Conservation (phyloP, 30 jellyfish, hydroid and myxozoan species). For the Aurelia sp. region DNA sequence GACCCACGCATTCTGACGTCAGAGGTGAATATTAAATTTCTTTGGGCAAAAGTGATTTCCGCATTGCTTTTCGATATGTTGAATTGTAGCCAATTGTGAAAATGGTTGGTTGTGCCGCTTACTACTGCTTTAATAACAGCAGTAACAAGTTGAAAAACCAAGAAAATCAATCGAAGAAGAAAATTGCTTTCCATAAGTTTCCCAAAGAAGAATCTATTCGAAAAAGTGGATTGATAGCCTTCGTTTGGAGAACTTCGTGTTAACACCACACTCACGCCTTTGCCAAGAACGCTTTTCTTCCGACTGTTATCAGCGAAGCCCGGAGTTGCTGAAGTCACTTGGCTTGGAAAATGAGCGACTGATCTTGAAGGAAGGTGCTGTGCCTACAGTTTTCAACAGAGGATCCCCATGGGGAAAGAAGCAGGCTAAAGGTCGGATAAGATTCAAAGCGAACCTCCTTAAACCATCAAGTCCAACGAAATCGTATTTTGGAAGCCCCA, state of each 20-base stretch:
- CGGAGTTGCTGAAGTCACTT: conserved; percentile 6
- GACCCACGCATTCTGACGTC: conserved; percentile 3
- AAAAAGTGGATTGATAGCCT: conserved; percentile 8
- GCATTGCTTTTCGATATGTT: too few relatives aligned
- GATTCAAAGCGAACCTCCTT: not conserved
- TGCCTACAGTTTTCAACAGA: conserved; percentile 13
- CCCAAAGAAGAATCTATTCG: not conserved
- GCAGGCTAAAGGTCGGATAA: conserved; percentile 14
- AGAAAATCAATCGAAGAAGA: not conserved
- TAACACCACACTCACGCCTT: conserved; percentile 12
- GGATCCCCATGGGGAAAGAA: conserved; percentile 16
- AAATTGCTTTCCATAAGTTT: conserved; percentile 6
- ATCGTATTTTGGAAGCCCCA: not conserved
- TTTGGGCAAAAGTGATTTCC: not conserved
- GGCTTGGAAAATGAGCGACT: conserved; percentile 9
- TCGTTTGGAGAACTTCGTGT: not conserved
- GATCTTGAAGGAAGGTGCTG: conserved; percentile 3
- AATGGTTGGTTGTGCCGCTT: conserved; percentile 11
- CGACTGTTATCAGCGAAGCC: conserved; percentile 17
- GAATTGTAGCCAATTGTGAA: not conserved
- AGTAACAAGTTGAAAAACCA: not conserved
- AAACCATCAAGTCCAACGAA: not conserved
- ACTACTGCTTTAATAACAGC: not conserved
- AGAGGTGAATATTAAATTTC: conserved; percentile 12
- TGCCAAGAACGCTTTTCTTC: conserved; percentile 14